Conservation (phyloP, 37 sponge, comb jelly and placozoan species). For the Hormiphora californensis region DNA sequence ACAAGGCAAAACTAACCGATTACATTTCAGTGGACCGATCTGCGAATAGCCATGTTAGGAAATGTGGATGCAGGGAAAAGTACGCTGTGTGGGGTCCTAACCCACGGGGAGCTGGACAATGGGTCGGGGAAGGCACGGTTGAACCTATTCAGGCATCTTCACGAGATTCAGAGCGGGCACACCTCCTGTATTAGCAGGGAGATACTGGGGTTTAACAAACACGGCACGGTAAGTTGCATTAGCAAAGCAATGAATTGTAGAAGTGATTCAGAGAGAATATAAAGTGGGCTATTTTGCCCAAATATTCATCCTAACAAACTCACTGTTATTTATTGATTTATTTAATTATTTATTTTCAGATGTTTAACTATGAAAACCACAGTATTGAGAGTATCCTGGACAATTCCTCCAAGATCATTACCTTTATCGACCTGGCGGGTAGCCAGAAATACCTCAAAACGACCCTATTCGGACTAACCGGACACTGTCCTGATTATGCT, state of each 20-base stretch:
- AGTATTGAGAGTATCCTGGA: conserved; percentile 58
- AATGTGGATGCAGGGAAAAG: conserved; percentile 92
- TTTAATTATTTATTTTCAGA: no score
- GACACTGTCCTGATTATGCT: conserved; percentile 80
- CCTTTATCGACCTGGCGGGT: conserved; percentile 97
- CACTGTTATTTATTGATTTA: no score
- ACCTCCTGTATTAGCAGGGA: conserved; percentile 91
- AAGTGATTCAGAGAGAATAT: no score
- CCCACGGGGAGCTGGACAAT: conserved; percentile 95
- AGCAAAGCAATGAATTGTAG: no score
- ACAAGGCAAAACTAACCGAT: no score
- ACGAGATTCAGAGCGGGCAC: conserved; percentile 92
- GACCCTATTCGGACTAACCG: conserved; percentile 91
- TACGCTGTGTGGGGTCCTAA: conserved; percentile 92
- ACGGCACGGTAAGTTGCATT: conserved; percentile 79
- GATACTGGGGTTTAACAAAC: conserved; percentile 83
- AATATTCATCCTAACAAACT: no score
- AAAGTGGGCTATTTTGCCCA: no score
- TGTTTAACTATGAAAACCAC: conserved; percentile 53
- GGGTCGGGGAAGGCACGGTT: conserved; percentile 88
- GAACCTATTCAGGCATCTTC: conserved; percentile 91
- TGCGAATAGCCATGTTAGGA: conserved; percentile 86
- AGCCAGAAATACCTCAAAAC: conserved; percentile 95
- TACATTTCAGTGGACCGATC: conserved; percentile 73
- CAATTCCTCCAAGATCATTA: conserved; percentile 83